These are phyloP conservation scores for Ametastegia equiseti DNA, from an alignment of 2,888 invertebrate species.

Conservation along the genomic window DNA sequence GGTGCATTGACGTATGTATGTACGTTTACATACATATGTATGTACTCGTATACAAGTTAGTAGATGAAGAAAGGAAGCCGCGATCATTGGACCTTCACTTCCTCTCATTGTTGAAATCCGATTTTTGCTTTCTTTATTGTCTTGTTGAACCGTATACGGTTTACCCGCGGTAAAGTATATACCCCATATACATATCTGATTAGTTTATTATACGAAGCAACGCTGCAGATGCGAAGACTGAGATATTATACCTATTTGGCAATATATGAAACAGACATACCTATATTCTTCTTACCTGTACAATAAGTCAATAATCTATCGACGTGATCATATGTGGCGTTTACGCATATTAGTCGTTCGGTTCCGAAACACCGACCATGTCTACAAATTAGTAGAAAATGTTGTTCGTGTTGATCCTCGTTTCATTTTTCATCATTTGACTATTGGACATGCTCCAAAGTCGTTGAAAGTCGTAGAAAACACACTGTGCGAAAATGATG, in stretches of 20 bases:
- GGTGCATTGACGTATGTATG: background rate
- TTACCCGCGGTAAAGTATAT: constrained; percentile 15
- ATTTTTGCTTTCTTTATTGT: constrained; percentile 45
- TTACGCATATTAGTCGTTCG: no score
- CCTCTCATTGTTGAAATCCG: constrained; percentile 70
- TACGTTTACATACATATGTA: background rate
- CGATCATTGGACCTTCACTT: constrained; percentile 75
- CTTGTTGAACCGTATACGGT: background rate
- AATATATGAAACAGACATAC: no score
- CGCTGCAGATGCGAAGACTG: constrained; percentile 62
- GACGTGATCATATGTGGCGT: no score
- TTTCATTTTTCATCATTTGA: no score
- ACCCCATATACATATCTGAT: constrained; percentile 65
- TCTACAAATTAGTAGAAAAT: no score
- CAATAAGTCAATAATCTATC: no score
- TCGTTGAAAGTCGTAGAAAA: no score
- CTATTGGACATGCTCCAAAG: no score
- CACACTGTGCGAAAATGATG: no score
- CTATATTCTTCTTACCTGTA: no score
- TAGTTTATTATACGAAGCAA: constrained; percentile 69
- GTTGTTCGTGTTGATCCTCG: no score
- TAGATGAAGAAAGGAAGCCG: constrained; percentile 53
- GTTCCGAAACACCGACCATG: no score
- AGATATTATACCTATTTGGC: constrained; percentile 71
- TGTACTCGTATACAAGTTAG: background rate